phyloP scores from a whole-genome alignment of 64 coral and sea anemone genomes.

The Stichodactyla mertensii region DNA sequence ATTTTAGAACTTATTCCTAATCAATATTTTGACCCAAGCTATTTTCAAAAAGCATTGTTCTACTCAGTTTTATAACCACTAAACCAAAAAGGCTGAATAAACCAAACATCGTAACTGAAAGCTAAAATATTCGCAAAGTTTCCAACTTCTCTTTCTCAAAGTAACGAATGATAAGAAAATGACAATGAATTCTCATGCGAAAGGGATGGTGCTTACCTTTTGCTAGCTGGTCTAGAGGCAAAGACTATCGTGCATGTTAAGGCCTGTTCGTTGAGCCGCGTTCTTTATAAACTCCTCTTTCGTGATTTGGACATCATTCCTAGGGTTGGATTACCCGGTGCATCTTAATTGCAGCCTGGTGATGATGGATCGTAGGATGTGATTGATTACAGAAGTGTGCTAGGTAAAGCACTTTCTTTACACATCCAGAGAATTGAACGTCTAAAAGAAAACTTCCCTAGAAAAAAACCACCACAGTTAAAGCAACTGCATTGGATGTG shows the following conservation, averaged over 20 bases:
- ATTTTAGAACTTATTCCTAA: too few species aligned
- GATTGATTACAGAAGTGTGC: constrained; percentile 27
- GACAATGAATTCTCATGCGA: too few species aligned
- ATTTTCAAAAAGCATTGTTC: too few species aligned
- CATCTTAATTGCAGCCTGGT: constrained; percentile 2
- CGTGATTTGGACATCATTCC: constrained; percentile 4
- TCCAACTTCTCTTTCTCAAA: too few species aligned
- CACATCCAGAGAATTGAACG: neutral
- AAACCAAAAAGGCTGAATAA: too few species aligned
- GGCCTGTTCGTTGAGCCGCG: neutral
- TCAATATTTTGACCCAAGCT: too few species aligned
- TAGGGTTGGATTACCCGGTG: neutral
- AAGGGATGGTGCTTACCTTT: neutral
- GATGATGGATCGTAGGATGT: neutral
- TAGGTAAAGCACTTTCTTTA: neutral
- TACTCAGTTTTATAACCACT: too few species aligned
- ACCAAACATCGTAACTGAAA: too few species aligned
- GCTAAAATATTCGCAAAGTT: too few species aligned
- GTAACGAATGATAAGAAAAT: neutral
- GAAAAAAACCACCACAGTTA: neutral
- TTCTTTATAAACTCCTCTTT: constrained; percentile 15
- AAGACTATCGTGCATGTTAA: neutral
- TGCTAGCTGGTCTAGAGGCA: neutral
- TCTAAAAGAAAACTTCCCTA: neutral
- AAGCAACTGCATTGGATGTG: neutral